Evolutionary conservation across 2,113 vertebrate species (phyloP), one percentile per base, ranked within the genome.

Genomic region (Cariama cristata): DNA sequence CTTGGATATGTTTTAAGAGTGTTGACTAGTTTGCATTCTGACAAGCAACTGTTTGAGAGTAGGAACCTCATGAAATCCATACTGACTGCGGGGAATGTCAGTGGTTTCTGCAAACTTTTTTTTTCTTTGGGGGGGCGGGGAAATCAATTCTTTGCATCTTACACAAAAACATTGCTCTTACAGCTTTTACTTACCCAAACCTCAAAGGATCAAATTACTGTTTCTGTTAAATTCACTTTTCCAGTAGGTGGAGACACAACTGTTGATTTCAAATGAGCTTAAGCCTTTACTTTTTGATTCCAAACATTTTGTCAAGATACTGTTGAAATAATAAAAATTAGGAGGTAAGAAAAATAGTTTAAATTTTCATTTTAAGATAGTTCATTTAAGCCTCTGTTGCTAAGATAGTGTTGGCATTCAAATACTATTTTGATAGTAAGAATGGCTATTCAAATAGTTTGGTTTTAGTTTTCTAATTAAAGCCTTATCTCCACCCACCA

Each of bases 241-340:
- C 76, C 53, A 82, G 86, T 56, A 96, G 80, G 66, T 93, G 93
- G 84, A 95, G 80, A 88, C 76, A 72, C 66, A 91, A 27, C 38
- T 79, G 77, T 89, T 96, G 86, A 89, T 81, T 89, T 89, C 69
- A 75, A 27, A 32, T 58, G 63, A 75, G 13, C 50, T 81, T 71
- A 88, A 86, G 44, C 40, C 49, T 95, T 93, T 79, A 59, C 40
- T 42, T 71, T 72, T 71, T 71, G 13, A 55, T 83, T 80, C 50
- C 60, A 83, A 84, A 47, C 1, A 8, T 94, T 94, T 89, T 95
- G 42, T 72, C 49, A 69, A 58, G 58, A 35, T 49, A 63, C 30
- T 75, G 24, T 71, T 75, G 53, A 93, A 95, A 52, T 84, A 71
- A 58, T 60, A 28, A 79, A 76, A 90, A 77, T 50, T 58, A 79